These are phyloP conservation scores for Homalodisca vitripennis DNA, from an alignment of 1,140 invertebrate genomes.

Conservation along the genomic window DNA sequence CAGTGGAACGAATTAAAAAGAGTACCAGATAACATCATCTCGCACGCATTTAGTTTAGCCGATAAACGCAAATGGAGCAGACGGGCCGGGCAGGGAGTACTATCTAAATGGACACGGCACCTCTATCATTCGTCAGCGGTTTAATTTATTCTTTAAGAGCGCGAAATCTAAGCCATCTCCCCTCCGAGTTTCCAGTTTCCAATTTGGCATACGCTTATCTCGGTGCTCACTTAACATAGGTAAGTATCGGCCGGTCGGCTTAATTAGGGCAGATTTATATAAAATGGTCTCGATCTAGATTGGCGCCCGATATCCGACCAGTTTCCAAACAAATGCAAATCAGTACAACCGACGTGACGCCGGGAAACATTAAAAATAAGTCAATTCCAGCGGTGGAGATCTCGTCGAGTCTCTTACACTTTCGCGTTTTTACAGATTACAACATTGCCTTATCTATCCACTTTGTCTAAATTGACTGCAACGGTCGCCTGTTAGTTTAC, in stretches of 20 bases:
- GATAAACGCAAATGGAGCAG: slow-evolving; percentile 17
- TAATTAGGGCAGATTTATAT: slow-evolving; percentile 25
- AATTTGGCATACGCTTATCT: slow-evolving; percentile 23
- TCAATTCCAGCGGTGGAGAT: background rate
- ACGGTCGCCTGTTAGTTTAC: background rate
- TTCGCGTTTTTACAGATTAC: background rate
- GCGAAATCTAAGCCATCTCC: slow-evolving; percentile 12
- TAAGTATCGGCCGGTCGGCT: background rate
- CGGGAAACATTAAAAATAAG: slow-evolving; percentile 1
- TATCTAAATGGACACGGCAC: slow-evolving; percentile 13
- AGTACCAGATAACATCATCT: slow-evolving; percentile 6
- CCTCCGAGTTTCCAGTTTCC: slow-evolving; percentile 15
- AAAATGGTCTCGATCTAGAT: slow-evolving; percentile 4
- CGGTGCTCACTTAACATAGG: slow-evolving; percentile 6
- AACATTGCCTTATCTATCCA: background rate
- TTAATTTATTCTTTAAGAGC: slow-evolving; percentile 14
- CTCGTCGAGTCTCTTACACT: no score
- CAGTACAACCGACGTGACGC: slow-evolving; percentile 1
- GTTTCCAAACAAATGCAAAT: slow-evolving; percentile 26
- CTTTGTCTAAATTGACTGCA: slow-evolving; percentile 17
- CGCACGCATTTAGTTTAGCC: slow-evolving; percentile 17
- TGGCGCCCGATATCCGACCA: background rate
- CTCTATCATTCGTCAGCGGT: slow-evolving; percentile 10
- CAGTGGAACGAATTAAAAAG: slow-evolving; percentile 15
- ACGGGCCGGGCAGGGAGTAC: no score